Conservation (phyloP, 2,113 vertebrate genomes). For the Scatophagus argus region DNA sequence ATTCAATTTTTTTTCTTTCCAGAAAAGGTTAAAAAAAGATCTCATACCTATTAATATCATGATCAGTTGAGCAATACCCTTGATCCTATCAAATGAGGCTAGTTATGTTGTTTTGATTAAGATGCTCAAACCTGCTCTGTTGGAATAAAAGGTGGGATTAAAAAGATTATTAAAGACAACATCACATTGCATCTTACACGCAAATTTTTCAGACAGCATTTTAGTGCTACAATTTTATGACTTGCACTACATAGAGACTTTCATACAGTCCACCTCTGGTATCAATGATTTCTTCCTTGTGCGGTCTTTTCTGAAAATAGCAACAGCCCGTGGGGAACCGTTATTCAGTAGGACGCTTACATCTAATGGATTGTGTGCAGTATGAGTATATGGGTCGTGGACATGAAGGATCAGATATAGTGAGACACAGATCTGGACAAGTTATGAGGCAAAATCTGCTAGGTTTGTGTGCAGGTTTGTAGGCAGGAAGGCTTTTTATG, state of each 20-base stretch:
- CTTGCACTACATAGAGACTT: background rate
- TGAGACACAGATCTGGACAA: slow-evolving; percentile 25
- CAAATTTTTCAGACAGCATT: background rate
- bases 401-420: slow-evolving; percentile 40
- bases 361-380: slow-evolving; percentile 64
- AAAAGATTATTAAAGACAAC: background rate
- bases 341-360: slow-evolving; percentile 65
- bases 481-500: slow-evolving; percentile 5
- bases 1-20: background rate
- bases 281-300: slow-evolving; percentile 12
- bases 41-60: background rate
- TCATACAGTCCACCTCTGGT: background rate
- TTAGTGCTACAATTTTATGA: background rate
- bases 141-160: slow-evolving; percentile 12
- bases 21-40: too few relatives aligned
- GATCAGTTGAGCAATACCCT: background rate
- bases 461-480: slow-evolving; percentile 28
- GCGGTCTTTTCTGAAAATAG: slow-evolving; percentile 33
- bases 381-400: slow-evolving; percentile 36
- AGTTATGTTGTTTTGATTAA: slow-evolving; percentile 9
- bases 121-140: slow-evolving; percentile 5
- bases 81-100: background rate
- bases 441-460: slow-evolving; percentile 61
- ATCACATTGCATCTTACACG: background rate
- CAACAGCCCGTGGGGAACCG: slow-evolving; percentile 24